phyloP scores from a whole-genome alignment of 2,797 vertebrate species.

The Gallinago stenura region DNA sequence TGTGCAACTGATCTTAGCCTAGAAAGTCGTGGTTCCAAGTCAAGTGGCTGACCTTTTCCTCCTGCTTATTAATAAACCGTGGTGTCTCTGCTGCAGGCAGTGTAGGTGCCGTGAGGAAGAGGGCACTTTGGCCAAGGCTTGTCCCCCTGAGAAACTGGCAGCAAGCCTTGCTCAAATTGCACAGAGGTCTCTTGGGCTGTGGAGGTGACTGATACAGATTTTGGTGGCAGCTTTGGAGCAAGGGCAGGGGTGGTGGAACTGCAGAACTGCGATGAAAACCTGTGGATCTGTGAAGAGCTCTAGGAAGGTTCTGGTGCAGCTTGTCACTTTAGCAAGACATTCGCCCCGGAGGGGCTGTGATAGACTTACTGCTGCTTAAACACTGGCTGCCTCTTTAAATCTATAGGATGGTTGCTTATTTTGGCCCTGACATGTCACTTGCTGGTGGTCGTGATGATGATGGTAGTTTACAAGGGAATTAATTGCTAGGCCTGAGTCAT shows the following conservation, averaged over 20 bases:
- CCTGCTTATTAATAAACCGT: slow-evolving; percentile 4
- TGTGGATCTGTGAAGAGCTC: background rate
- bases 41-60: background rate
- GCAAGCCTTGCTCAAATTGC: background rate
- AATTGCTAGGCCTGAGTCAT: background rate
- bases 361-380: background rate
- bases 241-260: background rate
- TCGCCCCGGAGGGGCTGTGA: background rate
- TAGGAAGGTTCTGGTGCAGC: background rate
- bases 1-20: background rate
- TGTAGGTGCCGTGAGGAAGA: background rate
- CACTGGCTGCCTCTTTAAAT: background rate
- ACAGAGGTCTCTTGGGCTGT: background rate
- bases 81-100: background rate
- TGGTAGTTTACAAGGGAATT: background rate
- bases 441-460: background rate
- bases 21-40: background rate
- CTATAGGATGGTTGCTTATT: background rate
- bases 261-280: background rate
- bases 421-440: background rate
- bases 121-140: background rate
- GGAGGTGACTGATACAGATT: background rate
- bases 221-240: background rate
- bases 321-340: background rate
- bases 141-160: background rate